Base-by-base conservation (phyloP, 2,797 vertebrate species). In the Micromesistius poutassou region DNA sequence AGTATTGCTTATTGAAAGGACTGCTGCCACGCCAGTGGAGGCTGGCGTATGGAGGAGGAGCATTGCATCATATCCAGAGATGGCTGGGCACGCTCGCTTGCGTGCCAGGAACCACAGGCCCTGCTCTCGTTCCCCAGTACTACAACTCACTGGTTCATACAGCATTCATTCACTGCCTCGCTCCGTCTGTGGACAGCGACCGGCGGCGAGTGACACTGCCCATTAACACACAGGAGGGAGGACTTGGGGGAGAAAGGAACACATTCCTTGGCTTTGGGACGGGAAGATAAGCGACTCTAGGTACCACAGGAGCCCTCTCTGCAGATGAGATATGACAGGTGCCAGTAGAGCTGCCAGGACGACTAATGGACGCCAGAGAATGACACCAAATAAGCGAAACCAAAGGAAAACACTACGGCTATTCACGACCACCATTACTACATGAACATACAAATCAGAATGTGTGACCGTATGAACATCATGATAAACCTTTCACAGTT, bases 251-350 rank as follows among this genome's bases (percentile, higher is more conserved):
- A 50, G 46, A 50, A 50, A 25, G 22, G 7, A 25, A 73, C 12
- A 14, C 66, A 30, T 30, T 28, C 25, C 68, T 30, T 2, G 25
- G 28, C 68, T 71, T 31, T 13, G 25, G 25, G 30, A 31, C 2
- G 16, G 68, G 30, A 30, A 30, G 66, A 70, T 70, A 31, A 62
- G 55, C 25, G 8, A 62, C 7, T 62, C 62, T 66, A 42, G 14
- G 25, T 62, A 73, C 0, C 16, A 28, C 62, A 78, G 35, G 79
- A 71, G 12, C 74, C n/a, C 71, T 74, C 36, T 79, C 30, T 33
- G 50, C 7, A 78, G 13, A 81, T 79, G 30, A 55, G 31, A 79
- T 85, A 19, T 80, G 83, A 87, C 66, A 85, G 76, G 72, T 83
- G 76, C 55, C 77, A 74, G 31, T 42, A 70, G 79, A 28, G 42